Conservation (phyloP, 1,140 invertebrate genomes). For the Heliconius himera region DNA sequence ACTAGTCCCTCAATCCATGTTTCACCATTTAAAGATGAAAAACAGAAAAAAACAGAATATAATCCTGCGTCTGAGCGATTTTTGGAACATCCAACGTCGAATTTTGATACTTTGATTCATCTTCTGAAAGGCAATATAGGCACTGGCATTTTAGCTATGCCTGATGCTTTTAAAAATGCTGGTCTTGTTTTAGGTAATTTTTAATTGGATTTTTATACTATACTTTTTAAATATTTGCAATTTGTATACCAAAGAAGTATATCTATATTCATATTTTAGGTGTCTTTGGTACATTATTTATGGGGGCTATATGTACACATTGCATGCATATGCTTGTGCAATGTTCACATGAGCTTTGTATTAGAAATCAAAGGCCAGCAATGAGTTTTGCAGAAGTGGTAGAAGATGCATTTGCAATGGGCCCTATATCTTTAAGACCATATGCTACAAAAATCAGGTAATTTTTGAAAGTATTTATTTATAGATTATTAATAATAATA, state of each 20-base stretch:
- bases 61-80: conserved; percentile 85
- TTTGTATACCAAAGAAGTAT: too few relatives aligned
- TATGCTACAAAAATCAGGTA: conserved; percentile 86
- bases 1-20: conserved; percentile 44
- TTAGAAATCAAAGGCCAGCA: conserved; percentile 84
- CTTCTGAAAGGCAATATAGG: conserved; percentile 92
- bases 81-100: conserved; percentile 89
- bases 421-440: conserved; percentile 84
- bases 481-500: background rate
- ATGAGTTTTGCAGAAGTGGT: conserved; percentile 89
- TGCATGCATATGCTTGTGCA: conserved; percentile 93
- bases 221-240: background rate
- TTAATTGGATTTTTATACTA: conserved; percentile 14
- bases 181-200: conserved; percentile 86
- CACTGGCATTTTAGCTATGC: conserved; percentile 93
- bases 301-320: conserved; percentile 91
- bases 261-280: conserved; percentile 49
- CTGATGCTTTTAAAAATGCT: conserved; percentile 91
- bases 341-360: conserved; percentile 87
- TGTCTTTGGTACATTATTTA: conserved; percentile 87
- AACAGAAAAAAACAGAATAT: conserved; percentile 74
- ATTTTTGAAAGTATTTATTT: conserved; percentile 36
- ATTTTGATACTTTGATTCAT: conserved; percentile 90
- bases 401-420: conserved; percentile 86
- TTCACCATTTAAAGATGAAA: conserved; percentile 61